phyloP scores from a whole-genome alignment of 2,113 vertebrate genomes.

The Tor tambroides region DNA sequence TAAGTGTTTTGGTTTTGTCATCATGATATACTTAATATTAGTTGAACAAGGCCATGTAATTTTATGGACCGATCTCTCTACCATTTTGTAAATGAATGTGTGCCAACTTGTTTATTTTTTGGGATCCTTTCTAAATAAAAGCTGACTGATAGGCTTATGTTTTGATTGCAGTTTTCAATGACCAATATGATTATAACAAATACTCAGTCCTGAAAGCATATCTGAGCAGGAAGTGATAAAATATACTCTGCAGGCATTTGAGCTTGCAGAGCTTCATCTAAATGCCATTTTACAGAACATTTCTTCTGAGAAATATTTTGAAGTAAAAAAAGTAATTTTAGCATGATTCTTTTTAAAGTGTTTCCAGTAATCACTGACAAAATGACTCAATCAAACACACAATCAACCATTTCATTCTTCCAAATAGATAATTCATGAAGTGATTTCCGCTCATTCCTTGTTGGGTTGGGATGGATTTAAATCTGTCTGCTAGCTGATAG shows the following conservation, averaged over 20 bases:
- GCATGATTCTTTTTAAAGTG: not conserved
- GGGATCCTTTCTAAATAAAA: constrained; percentile 83
- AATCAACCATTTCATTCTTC: not conserved
- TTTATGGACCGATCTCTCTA: constrained; percentile 47
- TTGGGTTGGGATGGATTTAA: constrained; percentile 9
- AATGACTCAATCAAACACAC: not conserved
- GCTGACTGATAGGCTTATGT: constrained; percentile 67
- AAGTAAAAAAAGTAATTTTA: not conserved
- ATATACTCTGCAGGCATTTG: not conserved
- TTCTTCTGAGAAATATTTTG: not conserved
- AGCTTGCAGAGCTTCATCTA: not conserved
- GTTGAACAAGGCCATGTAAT: constrained; percentile 8
- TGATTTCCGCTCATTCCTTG: not conserved
- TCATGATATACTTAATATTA: constrained; percentile 56
- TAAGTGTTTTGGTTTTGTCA: constrained; percentile 67
- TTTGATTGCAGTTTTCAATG: constrained; percentile 4
- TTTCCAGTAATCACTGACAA: not conserved
- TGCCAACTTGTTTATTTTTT: constrained; percentile 82
- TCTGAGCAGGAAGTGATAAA: not conserved
- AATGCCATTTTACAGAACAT: not conserved
- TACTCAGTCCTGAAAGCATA: not conserved
- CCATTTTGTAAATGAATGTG: constrained; percentile 82
- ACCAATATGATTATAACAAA: not conserved
- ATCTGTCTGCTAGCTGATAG: not conserved
- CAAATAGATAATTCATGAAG: constrained; percentile 8